Conservation (phyloP, 2,888 invertebrate species). For the Homarus gammarus region DNA sequence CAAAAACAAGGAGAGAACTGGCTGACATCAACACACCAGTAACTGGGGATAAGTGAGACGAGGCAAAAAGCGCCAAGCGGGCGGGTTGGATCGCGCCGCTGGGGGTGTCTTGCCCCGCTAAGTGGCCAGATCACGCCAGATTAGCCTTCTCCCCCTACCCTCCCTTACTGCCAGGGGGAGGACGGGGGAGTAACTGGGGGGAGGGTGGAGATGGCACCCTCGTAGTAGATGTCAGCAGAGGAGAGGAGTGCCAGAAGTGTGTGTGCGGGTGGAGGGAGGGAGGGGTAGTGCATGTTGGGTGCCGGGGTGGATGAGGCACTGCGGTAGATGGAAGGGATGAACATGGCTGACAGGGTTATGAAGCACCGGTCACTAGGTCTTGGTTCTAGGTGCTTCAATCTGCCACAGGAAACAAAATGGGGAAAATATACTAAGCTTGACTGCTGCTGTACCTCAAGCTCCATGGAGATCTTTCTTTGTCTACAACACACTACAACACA, state of each 20-base stretch:
- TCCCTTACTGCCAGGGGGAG: neutral
- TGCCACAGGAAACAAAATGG: neutral
- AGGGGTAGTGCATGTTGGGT: too few species aligned
- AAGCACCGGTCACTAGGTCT: too few species aligned
- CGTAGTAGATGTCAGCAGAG: neutral
- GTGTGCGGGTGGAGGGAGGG: too few species aligned
- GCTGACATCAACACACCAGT: neutral
- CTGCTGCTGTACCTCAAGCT: too few species aligned
- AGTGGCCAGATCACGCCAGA: slow-evolving; percentile 34
- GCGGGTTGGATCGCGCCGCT: neutral
- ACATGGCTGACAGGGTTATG: neutral
- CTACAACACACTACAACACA: too few species aligned
- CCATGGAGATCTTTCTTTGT: neutral
- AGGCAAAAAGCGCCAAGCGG: neutral
- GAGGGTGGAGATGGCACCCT: neutral
- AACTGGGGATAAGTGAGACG: slow-evolving; percentile 1
- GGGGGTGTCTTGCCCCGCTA: neutral
- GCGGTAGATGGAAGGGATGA: neutral
- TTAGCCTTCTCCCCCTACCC: slow-evolving; percentile 4
- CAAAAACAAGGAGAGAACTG: neutral
- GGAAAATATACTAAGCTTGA: too few species aligned
- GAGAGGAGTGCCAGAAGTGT: too few species aligned
- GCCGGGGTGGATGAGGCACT: neutral
- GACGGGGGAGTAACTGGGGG: neutral
- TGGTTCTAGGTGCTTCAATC: too few species aligned